Evolutionary conservation across 2,113 vertebrate species (phyloP).

Genomic region (Climacteris rufus): DNA sequence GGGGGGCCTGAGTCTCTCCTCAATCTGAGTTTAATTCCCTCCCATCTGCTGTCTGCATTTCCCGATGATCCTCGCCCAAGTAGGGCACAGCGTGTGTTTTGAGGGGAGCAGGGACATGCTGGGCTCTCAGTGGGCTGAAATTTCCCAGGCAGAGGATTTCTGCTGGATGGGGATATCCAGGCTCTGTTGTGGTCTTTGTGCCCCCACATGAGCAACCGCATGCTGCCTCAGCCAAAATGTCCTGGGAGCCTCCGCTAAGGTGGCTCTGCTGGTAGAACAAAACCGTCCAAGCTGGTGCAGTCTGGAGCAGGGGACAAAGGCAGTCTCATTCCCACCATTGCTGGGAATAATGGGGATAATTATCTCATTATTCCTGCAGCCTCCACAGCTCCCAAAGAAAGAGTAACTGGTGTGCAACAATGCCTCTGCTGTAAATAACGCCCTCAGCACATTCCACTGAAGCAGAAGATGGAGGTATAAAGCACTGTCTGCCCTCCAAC

Average conservation of each 20-base stretch:
- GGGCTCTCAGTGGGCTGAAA: neutral
- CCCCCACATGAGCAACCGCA: rapidly evolving
- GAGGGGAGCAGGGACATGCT: neutral
- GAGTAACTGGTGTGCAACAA: slow-evolving; percentile 43
- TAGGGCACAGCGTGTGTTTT: slow-evolving; percentile 9
- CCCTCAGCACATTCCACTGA: slow-evolving; percentile 23
- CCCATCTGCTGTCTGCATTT: slow-evolving; percentile 76
- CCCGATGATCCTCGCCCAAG: slow-evolving; percentile 63
- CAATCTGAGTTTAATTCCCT: slow-evolving; percentile 71
- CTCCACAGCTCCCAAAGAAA: slow-evolving; percentile 28
- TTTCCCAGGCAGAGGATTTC: neutral
- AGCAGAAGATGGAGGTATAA: neutral
- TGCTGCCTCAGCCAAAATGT: neutral
- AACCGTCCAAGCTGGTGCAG: neutral
- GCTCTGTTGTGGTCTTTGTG: neutral
- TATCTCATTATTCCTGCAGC: slow-evolving; percentile 51
- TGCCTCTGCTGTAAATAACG: slow-evolving; percentile 43
- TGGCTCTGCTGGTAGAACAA: neutral
- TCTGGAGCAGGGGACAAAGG: slow-evolving; percentile 10
- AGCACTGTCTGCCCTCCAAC: neutral
- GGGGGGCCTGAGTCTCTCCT: slow-evolving; percentile 53
- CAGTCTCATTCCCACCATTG: neutral
- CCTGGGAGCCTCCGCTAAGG: rapidly evolving
- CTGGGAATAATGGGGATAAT: slow-evolving; percentile 29
- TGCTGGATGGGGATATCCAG: neutral